These are phyloP conservation scores for Dryobotodes eremita DNA, from an alignment of 2,888 invertebrate species.

Conservation along the genomic window DNA sequence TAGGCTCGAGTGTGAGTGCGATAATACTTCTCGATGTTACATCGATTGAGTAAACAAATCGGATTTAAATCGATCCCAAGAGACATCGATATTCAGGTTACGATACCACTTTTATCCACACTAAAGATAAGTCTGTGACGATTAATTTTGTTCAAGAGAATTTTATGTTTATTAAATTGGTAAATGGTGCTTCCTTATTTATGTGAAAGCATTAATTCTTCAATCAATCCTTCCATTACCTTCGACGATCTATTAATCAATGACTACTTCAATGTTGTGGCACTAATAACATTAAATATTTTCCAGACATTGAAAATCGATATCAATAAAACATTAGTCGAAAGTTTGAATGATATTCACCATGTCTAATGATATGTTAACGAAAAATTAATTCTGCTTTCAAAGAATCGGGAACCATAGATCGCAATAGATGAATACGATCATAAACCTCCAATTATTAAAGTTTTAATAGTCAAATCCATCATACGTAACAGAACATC, in stretches of 20 bases:
- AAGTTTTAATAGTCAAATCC: conserved; percentile 51
- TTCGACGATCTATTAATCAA: conserved; percentile 45
- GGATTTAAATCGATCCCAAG: conserved; percentile 61
- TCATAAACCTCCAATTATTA: conserved; percentile 53
- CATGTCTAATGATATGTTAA: conserved; percentile 54
- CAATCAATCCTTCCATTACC: conserved; percentile 38
- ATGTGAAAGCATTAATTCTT: conserved; percentile 40
- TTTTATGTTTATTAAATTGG: conserved; percentile 49
- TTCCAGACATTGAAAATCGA: conserved; percentile 36
- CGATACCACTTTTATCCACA: conserved; percentile 37
- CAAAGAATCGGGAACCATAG: conserved; percentile 28
- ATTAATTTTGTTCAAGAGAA: conserved; percentile 40
- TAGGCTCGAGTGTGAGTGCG: conserved; percentile 65
- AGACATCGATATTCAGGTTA: conserved; percentile 34
- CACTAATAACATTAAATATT: conserved; percentile 44
- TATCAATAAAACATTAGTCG: conserved; percentile 48
- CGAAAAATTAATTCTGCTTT: conserved; percentile 41
- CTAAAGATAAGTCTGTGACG: conserved; percentile 36
- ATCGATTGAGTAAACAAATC: conserved; percentile 74
- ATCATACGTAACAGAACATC: conserved; percentile 50
- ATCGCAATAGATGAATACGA: conserved; percentile 33
- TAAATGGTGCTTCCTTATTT: conserved; percentile 44
- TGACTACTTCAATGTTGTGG: conserved; percentile 38
- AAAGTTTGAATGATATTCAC: conserved; percentile 38
- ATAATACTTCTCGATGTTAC: conserved; percentile 62